Base-by-base conservation (phyloP, 2,797 vertebrate species). In the Xerus rutilus region DNA sequence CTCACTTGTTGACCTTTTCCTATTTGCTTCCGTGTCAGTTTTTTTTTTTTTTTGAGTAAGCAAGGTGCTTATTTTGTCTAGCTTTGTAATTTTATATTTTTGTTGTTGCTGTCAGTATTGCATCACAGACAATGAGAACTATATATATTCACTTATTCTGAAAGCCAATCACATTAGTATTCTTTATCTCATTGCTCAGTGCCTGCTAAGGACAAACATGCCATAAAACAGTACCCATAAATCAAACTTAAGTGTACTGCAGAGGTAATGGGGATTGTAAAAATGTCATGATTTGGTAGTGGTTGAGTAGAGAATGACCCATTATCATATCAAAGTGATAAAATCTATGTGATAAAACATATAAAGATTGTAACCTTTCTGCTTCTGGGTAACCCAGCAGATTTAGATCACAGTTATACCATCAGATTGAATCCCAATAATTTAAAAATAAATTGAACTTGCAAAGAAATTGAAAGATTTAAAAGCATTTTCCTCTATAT, bases 271-370 rank as follows among this genome's bases (percentile, higher is more conserved):
- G 84, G n/a, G n/a, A 97, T 90, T 98, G 73, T 96, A 98, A 98
- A 98, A 98, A 96, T 97, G 96, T 97, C 97, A 97, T 95, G 49
- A 49, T 98, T 98, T 98, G 96, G 93, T 92, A 97, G 77, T 94
- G 92, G 79, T 95, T 98, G 97, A 98, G 93, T 97, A 78, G 91
- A 97, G 85, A 98, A 98, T 97, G 95, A 98, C 92, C 90, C 79
- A 98, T 98, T 98, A 98, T 98, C 97, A 97, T 97, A 98, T 86
- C 97, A 97, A 98, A 98, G 89, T 97, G 92, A 98, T 98, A 98
- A 98, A 98, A 97, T 95, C 78, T 85, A 14, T 97, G 79, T 97
- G 96, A 98, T 97, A 98, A 98, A 97, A 94, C 70, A 95, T n/a
- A 98, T 96, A 96, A 98, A 98, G 95, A 94, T 64, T 49, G 78